Conservation (phyloP, 2,113 vertebrate species). For the Brachyistius frenatus region DNA sequence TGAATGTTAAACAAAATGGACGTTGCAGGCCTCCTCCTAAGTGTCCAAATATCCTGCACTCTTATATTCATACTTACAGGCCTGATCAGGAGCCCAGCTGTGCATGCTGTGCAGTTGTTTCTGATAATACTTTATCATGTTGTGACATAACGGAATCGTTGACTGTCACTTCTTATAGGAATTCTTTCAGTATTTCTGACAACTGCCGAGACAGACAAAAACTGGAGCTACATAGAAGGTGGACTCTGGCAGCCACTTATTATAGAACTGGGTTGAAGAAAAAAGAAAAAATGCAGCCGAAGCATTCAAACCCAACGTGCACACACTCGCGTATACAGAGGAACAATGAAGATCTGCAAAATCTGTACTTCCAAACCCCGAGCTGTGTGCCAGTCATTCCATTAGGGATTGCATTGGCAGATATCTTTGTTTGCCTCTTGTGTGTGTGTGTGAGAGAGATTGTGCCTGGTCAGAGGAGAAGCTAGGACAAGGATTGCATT, state of each 20-base stretch:
- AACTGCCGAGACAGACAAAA: conserved; percentile 15
- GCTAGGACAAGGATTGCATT: conserved; percentile 55
- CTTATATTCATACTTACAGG: conserved; percentile 20
- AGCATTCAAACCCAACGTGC: conserved; percentile 16
- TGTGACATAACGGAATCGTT: conserved; percentile 21
- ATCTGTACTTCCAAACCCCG: conserved; percentile 12
- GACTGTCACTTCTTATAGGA: not conserved
- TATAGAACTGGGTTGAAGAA: conserved; percentile 8
- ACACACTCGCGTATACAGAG: conserved; percentile 10
- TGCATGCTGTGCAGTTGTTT: conserved; percentile 19
- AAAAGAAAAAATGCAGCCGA: conserved; percentile 2
- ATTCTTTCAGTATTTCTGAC: conserved; percentile 11
- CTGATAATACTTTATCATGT: conserved; percentile 29
- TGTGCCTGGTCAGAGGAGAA: conserved; percentile 5
- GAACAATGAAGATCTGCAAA: conserved; percentile 46
- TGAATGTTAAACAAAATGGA: not conserved
- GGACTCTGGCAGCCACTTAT: conserved; percentile 21
- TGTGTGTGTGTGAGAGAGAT: conserved; percentile 1
- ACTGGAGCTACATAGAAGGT: not conserved
- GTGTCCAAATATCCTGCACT: conserved; percentile 24
- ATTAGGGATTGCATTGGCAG: conserved; percentile 66
- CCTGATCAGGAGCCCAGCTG: not conserved
- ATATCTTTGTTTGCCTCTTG: conserved; percentile 33
- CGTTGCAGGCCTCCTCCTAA: not conserved
- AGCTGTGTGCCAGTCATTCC: conserved; percentile 63